phyloP scores from a whole-genome alignment of 2,113 vertebrate genomes.

The Lamprotornis superbus region DNA sequence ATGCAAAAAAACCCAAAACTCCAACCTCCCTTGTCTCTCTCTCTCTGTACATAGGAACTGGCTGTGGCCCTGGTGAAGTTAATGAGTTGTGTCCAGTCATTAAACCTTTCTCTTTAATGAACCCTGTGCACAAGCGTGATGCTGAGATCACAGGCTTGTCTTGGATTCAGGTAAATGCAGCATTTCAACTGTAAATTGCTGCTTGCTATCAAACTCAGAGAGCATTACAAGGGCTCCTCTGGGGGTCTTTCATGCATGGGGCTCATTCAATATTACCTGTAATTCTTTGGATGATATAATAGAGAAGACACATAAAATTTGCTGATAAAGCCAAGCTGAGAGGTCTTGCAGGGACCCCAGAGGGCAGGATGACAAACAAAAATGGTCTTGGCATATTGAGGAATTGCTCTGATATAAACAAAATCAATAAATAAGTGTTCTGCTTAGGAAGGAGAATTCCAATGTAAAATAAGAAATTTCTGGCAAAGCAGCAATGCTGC shows the following conservation, averaged over 20 bases:
- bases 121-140: not conserved
- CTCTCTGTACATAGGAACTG: not conserved
- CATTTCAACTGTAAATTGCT: not conserved
- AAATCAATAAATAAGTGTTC: not conserved
- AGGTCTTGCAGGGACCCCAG: not conserved
- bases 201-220: not conserved
- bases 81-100: not conserved
- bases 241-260: not conserved
- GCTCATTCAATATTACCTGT: not conserved
- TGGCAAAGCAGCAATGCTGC: not conserved
- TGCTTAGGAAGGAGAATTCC: not conserved
- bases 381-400: not conserved
- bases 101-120: not conserved
- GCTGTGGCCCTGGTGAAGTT: not conserved
- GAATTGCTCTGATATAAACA: not conserved
- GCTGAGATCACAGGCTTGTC: not conserved
- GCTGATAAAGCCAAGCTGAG: not conserved
- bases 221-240: not conserved
- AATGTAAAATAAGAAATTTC: not conserved
- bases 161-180: not conserved
- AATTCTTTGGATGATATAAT: not conserved
- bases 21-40: not conserved
- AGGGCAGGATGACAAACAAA: not conserved
- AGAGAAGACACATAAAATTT: not conserved
- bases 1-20: fast-evolving